These are phyloP conservation scores for Ascaphus truei DNA, from an alignment of 2,113 vertebrate species.

Conservation along the genomic window DNA sequence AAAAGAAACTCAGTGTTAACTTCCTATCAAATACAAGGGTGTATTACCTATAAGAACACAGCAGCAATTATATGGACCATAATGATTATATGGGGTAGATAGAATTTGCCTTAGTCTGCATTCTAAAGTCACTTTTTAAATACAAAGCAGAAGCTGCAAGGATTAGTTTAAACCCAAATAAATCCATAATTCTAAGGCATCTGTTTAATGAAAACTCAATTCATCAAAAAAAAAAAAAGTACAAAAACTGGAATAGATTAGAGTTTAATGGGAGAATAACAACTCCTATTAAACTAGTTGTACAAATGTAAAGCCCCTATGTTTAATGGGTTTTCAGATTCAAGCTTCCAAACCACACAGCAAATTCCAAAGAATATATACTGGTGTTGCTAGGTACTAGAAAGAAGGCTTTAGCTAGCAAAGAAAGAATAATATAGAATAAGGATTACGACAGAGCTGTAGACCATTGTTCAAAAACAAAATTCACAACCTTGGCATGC, in stretches of 20 bases:
- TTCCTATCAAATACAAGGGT: too few relatives aligned
- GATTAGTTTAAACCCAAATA: not conserved
- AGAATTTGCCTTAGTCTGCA: not conserved
- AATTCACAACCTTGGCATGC: too few relatives aligned
- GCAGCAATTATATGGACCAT: too few relatives aligned
- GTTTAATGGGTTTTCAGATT: not conserved
- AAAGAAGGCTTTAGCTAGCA: too few relatives aligned
- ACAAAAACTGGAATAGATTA: not conserved
- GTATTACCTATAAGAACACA: not conserved
- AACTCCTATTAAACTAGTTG: not conserved
- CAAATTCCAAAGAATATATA: not conserved
- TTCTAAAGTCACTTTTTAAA: not conserved
- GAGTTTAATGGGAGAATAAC: not conserved
- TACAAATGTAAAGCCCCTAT: not conserved
- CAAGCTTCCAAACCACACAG: not conserved
- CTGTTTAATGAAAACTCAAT: not conserved
- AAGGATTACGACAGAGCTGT: too few relatives aligned
- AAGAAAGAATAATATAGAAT: too few relatives aligned
- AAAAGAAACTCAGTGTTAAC: too few relatives aligned
- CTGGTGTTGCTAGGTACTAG: too few relatives aligned
- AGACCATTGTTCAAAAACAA: too few relatives aligned
- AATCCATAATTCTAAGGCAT: not conserved
- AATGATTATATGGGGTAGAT: too few relatives aligned
- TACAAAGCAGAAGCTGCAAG: not conserved
- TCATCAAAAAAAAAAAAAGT: not conserved